Evolutionary conservation across 2,113 vertebrate genomes (phyloP).

Genomic region (Zosterops lateralis): DNA sequence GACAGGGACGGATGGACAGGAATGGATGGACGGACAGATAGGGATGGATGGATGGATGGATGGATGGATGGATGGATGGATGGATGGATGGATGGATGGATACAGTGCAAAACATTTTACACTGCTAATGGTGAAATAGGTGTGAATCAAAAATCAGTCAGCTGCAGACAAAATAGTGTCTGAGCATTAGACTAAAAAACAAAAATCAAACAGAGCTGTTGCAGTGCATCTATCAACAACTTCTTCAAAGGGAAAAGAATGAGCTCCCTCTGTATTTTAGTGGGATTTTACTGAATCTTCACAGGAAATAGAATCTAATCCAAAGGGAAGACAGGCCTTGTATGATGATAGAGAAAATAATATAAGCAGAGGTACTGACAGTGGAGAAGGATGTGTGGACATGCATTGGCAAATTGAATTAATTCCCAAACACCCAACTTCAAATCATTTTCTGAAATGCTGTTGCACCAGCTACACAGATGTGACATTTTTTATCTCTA

Average conservation of each 20-base stretch:
- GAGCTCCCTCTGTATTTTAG: background rate
- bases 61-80: background rate
- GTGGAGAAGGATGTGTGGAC: conserved; percentile 21
- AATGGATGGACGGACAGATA: background rate
- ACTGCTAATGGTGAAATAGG: background rate
- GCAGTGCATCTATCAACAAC: background rate
- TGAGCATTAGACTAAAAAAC: background rate
- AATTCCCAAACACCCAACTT: conserved; percentile 33
- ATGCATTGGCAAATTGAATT: conserved; percentile 39
- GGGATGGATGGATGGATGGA: background rate
- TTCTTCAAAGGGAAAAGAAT: background rate
- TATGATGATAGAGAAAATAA: background rate
- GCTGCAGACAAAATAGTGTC: background rate
- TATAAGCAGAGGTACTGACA: background rate
- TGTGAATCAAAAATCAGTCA: background rate
- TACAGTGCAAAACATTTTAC: background rate
- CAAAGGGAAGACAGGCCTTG: background rate
- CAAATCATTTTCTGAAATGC: conserved; percentile 21
- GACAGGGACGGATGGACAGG: background rate
- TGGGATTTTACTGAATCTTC: background rate
- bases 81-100: background rate
- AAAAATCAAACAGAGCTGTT: background rate
- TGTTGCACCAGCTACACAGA: background rate
- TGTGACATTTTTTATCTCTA: conserved; percentile 37
- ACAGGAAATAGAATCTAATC: background rate